A percentile compares a stretch with the other conserved stretches of the same genome.
Evolutionary conservation across 2,113 vertebrate genomes (phyloP).

Genomic region (Cnemophilus loriae): DNA sequence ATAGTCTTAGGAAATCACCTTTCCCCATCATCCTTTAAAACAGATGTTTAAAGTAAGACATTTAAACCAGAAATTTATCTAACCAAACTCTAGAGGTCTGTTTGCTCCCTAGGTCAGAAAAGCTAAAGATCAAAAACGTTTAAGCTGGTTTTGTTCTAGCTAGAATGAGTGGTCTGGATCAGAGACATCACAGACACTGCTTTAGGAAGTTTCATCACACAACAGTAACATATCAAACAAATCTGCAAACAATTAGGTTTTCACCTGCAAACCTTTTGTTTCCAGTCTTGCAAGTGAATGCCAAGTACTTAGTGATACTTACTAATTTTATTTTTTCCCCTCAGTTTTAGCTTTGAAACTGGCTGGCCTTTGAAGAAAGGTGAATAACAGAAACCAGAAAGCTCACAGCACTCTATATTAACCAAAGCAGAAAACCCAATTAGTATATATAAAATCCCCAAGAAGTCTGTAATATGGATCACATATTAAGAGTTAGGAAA

Average conservation of each 20-base stretch:
- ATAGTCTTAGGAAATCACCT: background rate
- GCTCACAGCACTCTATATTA: background rate
- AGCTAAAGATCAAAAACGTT: background rate
- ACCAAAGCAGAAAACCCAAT: background rate
- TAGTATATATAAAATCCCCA: background rate
- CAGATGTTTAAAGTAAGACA: background rate
- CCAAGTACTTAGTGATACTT: background rate
- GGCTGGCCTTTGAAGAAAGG: background rate
- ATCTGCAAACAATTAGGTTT: background rate
- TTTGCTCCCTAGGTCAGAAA: background rate
- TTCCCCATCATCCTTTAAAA: background rate
- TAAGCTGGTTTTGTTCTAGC: background rate
- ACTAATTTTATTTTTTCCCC: background rate
- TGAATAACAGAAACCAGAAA: background rate
- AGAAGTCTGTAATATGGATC: background rate
- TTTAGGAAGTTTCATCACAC: background rate
- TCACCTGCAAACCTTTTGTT: background rate
- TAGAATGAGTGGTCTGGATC: background rate
- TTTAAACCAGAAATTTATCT: background rate
- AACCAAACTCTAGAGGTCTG: background rate
- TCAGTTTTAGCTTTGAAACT: background rate
- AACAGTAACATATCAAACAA: background rate
- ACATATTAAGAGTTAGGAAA: background rate
- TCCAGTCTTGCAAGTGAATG: background rate
- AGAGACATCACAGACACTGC: background rate